Percentiles rank a stretch among this genome's conserved stretches.
phyloP scores from a whole-genome alignment of 2,113 vertebrate genomes.

The Tragulus kanchil region DNA sequence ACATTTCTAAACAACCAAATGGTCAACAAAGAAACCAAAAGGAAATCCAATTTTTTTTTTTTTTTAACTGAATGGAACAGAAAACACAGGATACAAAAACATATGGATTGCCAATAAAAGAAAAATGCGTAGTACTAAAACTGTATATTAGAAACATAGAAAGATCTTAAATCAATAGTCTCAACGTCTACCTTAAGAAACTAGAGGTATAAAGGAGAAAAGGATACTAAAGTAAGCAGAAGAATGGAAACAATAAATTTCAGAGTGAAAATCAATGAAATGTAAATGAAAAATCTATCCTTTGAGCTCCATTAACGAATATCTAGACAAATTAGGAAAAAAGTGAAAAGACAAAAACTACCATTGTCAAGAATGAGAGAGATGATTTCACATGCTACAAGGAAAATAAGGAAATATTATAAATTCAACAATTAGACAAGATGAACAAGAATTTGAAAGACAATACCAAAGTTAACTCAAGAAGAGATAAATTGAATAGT shows the following conservation, averaged over 20 bases:
- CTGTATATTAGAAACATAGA: background rate
- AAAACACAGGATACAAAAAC: conserved; percentile 20
- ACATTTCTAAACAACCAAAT: background rate
- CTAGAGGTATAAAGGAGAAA: background rate
- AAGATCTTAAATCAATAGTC: background rate
- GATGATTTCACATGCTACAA: background rate
- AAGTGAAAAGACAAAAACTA: background rate
- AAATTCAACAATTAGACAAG: background rate
- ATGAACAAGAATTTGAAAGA: background rate
- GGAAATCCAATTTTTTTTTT: background rate
- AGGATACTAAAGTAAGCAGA: background rate
- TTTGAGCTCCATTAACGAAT: background rate
- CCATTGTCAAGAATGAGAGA: background rate
- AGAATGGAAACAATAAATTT: conserved; percentile 1
- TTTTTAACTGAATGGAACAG: background rate
- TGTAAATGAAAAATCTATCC: background rate
- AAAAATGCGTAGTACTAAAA: background rate
- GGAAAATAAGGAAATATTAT: background rate
- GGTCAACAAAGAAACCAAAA: background rate
- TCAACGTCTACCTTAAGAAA: background rate
- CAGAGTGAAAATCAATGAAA: background rate
- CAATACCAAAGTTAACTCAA: background rate
- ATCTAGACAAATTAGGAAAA: background rate
- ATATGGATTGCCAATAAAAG: background rate
- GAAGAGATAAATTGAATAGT: background rate